Base-by-base conservation (phyloP, 2,888 invertebrate species). In the Hyposoter didymator region DNA sequence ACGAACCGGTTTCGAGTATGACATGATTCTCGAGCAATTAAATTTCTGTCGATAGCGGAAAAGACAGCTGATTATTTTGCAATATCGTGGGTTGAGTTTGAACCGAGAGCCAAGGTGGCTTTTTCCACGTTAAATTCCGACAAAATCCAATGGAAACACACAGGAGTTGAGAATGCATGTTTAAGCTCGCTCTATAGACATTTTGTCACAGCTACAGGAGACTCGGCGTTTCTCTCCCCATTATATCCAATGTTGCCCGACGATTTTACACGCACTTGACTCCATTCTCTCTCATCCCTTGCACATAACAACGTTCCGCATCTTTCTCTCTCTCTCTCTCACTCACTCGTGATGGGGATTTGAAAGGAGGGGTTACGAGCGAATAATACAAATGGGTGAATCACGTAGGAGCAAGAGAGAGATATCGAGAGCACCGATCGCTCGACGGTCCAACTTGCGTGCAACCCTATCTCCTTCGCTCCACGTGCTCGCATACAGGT, bases 221-320 rank as follows among this genome's bases (percentile, higher is more conserved):
- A 19, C 82, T 80, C 74, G 43, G 75, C 83, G 55, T 69, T 87
- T 81, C 89, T 89, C 89, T 90, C 89, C 90, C 93, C 91, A 92
- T 93, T 92, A 91, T 91, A 90, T 89, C 88, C 89, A 76, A 89
- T 90, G 91, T 91, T 84, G 91, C 91, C 90, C 92, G 87, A 89
- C 94, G 94, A 95, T 95, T 95, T 95, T 95, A 95, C 95, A 95
- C 95, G 95, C 95, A 95, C 95, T 95, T 95, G 95, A 95, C 94
- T 95, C 94, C 93, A 93, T 93, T 93, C 93, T 92, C 90, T 89
- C 80, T 78, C 69, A 75, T 79, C 78, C 90, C 89, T 88, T 87
- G 87, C 90, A 85, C 86, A 78, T 72, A 67, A 84, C 75, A 82
- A 74, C 62, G 43, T 69, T 47, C 64, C 39, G 62, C 45, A 39